Conservation (phyloP, 2,888 invertebrate species). For the Drosophila basisetae region DNA sequence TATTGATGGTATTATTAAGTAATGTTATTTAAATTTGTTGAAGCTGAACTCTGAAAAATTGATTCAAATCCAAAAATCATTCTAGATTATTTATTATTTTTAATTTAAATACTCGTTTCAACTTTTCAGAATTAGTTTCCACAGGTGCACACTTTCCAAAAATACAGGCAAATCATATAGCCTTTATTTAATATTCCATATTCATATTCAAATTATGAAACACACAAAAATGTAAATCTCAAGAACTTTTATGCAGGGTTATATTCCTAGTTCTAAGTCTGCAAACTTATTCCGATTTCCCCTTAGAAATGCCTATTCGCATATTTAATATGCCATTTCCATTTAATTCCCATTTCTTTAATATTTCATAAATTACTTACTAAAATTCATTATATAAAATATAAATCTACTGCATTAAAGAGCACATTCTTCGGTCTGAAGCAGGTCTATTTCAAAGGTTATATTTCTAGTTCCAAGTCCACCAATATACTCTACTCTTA, state of each 20-base stretch:
- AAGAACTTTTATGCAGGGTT: background rate
- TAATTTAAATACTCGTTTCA: background rate
- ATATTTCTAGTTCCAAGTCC: background rate
- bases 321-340: background rate
- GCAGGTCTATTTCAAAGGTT: background rate
- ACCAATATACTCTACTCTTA: background rate
- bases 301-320: background rate
- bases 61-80: background rate
- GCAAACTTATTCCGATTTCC: background rate
- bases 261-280: background rate
- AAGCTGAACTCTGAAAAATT: background rate
- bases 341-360: background rate
- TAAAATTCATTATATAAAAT: background rate
- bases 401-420: background rate
- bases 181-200: background rate
- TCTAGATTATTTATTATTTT: too few relatives aligned
- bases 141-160: too few relatives aligned
- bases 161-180: too few relatives aligned
- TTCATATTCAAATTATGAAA: background rate
- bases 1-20: background rate
- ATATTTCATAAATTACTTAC: background rate
- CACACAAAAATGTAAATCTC: too few relatives aligned
- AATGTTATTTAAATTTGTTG: background rate
- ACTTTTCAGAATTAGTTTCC: background rate
- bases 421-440: background rate